These are phyloP conservation scores for Graphium colonna DNA, from an alignment of 2,888 invertebrate genomes.

Conservation along the genomic window DNA sequence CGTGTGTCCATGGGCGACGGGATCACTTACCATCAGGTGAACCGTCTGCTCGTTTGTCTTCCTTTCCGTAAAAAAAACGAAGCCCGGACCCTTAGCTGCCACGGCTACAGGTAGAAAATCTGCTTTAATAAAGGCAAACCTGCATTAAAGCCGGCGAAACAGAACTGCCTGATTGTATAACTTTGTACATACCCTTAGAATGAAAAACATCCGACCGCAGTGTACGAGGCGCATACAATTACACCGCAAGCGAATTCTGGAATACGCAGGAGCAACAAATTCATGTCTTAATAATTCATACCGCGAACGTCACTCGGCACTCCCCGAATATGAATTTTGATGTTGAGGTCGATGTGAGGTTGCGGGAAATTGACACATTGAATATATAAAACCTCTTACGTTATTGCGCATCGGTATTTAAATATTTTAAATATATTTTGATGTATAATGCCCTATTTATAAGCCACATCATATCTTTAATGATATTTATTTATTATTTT, in stretches of 20 bases:
- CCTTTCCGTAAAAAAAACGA: no score
- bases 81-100: no score
- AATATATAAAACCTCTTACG: constrained; percentile 8
- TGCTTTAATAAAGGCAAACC: no score
- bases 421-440: no score
- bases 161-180: background rate
- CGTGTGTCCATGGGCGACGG: no score
- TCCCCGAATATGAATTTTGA: constrained; percentile 21
- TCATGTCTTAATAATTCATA: constrained; percentile 20
- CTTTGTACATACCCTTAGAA: background rate
- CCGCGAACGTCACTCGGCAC: background rate
- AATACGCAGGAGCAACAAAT: constrained; percentile 7
- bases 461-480: no score
- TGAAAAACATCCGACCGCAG: constrained; percentile 2
- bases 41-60: no score
- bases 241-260: background rate
- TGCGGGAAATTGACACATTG: background rate
- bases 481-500: no score
- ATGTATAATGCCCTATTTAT: no score
- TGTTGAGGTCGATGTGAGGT: constrained; percentile 3
- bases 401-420: background rate
- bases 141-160: no score
- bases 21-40: no score
- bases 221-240: constrained; percentile 4
- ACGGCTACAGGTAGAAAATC: no score